Evolutionary conservation across 2,888 invertebrate species (phyloP).

Genomic region (Nasonovia ribisnigri): DNA sequence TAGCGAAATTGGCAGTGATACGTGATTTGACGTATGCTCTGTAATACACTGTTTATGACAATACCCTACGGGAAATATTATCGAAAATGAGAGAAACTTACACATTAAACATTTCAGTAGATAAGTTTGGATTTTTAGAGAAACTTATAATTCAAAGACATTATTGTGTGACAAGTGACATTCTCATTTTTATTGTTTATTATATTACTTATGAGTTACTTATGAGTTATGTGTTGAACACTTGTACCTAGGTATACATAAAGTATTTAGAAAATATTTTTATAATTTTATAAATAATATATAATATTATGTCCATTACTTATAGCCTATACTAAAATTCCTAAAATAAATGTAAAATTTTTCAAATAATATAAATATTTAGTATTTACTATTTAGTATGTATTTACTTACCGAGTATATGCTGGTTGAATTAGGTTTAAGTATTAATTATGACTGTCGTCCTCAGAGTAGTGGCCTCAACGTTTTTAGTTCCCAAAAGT

Average conservation of each 20-base stretch:
- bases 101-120: background rate
- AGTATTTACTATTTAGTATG: background rate
- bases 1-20: conserved; percentile 52
- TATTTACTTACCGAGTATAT: conserved; percentile 44
- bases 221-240: background rate
- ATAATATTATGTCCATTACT: background rate
- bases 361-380: background rate
- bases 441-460: background rate
- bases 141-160: conserved; percentile 18
- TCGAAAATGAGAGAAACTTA: conserved; percentile 45
- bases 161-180: background rate
- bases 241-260: background rate
- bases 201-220: background rate
- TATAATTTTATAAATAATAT: background rate
- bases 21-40: conserved; percentile 15
- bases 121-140: conserved; percentile 38
- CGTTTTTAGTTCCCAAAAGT: conserved; percentile 17
- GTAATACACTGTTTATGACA: conserved; percentile 9
- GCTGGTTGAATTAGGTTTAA: conserved; percentile 7
- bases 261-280: background rate
- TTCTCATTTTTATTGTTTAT: background rate
- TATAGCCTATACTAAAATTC: background rate
- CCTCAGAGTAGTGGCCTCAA: conserved; percentile 5
- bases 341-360: background rate
- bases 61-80: conserved; percentile 50